phyloP scores from a whole-genome alignment of 1,140 invertebrate genomes.

The Drosophila micromelanica region DNA sequence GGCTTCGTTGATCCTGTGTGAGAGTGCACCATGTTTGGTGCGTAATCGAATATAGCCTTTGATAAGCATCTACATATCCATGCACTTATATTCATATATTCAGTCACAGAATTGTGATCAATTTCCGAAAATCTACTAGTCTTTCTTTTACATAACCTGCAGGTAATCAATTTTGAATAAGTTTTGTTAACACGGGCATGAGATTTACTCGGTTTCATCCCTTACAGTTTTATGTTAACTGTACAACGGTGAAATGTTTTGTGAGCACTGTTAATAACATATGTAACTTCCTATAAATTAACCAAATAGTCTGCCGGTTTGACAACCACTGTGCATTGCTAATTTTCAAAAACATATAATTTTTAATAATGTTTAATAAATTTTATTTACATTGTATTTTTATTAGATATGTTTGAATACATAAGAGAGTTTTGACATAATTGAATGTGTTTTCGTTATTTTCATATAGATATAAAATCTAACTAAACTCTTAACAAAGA shows the following conservation, averaged over 20 bases:
- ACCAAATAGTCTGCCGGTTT: neutral
- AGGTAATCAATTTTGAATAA: no score
- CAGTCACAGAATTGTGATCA: no score
- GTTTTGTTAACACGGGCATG: no score
- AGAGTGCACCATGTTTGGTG: no score
- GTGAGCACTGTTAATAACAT: neutral
- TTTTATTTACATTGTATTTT: slow-evolving; percentile 8
- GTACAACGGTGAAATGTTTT: neutral
- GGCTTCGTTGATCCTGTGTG: no score
- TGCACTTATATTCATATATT: no score
- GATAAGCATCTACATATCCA: no score
- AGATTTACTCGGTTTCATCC: neutral
- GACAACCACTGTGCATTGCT: neutral
- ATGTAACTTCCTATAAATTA: neutral
- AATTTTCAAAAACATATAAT: no score
- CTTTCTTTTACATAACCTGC: no score
- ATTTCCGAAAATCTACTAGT: no score
- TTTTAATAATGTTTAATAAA: neutral
- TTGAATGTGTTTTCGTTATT: slow-evolving; percentile 9
- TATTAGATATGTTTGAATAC: neutral
- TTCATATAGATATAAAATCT: slow-evolving; percentile 43
- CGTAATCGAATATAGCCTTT: no score
- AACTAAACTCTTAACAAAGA: slow-evolving; percentile 36
- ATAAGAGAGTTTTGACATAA: slow-evolving; percentile 7
- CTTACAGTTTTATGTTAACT: neutral